Evolutionary conservation across 2,113 vertebrate genomes (phyloP).

Genomic region (Patagioenas fasciata): DNA sequence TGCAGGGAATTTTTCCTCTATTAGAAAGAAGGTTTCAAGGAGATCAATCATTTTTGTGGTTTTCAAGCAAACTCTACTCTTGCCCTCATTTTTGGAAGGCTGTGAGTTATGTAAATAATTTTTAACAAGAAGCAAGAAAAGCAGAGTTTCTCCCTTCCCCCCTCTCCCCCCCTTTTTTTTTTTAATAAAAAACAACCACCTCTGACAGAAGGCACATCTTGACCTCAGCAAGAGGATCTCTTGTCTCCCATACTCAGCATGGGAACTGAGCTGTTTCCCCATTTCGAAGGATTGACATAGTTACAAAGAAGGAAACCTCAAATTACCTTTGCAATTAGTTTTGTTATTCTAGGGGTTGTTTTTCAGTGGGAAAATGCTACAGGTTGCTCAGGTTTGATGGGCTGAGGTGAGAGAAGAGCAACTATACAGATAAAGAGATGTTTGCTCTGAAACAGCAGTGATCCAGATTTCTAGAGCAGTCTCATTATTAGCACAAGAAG

Average conservation of each 20-base stretch:
- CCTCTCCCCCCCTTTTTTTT: accelerated
- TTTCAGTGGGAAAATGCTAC: background rate
- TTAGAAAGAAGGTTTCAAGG: background rate
- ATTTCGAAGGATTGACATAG: background rate
- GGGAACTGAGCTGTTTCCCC: background rate
- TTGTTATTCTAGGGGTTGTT: background rate
- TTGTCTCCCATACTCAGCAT: background rate
- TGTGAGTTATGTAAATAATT: background rate
- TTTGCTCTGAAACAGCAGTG: background rate
- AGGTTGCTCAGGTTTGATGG: background rate
- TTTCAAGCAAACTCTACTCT: background rate
- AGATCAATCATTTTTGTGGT: background rate
- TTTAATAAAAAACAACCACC: background rate
- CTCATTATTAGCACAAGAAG: background rate
- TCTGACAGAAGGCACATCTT: background rate
- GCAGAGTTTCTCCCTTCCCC: accelerated
- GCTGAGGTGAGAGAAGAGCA: background rate
- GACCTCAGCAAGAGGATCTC: background rate
- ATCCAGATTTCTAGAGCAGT: background rate
- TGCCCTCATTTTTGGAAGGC: background rate
- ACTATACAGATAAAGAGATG: background rate
- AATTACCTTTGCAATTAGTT: background rate
- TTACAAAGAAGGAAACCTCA: background rate
- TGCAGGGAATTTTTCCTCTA: background rate
- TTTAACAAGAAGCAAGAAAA: background rate